A percentile compares a stretch with the other conserved stretches of the same genome.
These are phyloP conservation scores for Macropodus opercularis DNA, from an alignment of 2,797 vertebrate genomes.

Conservation along the genomic window DNA sequence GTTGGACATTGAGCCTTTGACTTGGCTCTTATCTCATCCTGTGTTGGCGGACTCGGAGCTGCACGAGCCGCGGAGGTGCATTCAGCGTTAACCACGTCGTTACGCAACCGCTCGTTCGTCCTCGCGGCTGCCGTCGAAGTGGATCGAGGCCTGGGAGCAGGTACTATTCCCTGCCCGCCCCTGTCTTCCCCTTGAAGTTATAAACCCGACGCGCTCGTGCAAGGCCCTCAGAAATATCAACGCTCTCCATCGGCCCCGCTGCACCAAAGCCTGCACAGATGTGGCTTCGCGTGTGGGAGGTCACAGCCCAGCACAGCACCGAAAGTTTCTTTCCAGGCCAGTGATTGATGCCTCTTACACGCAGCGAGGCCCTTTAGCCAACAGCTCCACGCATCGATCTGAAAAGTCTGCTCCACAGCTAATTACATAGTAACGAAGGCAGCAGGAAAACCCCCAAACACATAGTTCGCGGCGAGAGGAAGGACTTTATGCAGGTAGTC, in stretches of 20 bases:
- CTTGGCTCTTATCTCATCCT: constrained; percentile 46
- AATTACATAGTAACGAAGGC: constrained; percentile 73
- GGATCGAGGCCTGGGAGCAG: too few species aligned
- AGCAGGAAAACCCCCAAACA: constrained; percentile 48
- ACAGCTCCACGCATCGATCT: constrained; percentile 69
- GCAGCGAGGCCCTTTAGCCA: constrained; percentile 56
- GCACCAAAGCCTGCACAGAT: constrained; percentile 16
- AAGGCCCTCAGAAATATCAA: constrained; percentile 35
- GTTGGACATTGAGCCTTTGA: constrained; percentile 51
- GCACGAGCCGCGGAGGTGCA: constrained; percentile 29
- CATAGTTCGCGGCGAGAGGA: constrained; percentile 49
- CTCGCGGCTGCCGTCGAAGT: neutral
- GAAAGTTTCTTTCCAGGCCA: constrained; percentile 49
- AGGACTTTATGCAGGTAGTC: constrained; percentile 37
- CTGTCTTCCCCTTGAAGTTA: too few species aligned
- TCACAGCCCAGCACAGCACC: constrained; percentile 27
- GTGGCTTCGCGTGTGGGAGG: constrained; percentile 23
- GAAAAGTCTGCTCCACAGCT: constrained; percentile 55
- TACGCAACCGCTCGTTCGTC: neutral
- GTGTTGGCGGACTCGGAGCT: constrained; percentile 22
- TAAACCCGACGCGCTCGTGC: constrained; percentile 38
- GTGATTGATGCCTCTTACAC: constrained; percentile 67
- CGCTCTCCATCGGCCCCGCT: neutral
- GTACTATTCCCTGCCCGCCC: too few species aligned
- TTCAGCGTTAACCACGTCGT: neutral